These are phyloP conservation scores for Pantala flavescens DNA, from an alignment of 1,140 invertebrate genomes.

Conservation along the genomic window DNA sequence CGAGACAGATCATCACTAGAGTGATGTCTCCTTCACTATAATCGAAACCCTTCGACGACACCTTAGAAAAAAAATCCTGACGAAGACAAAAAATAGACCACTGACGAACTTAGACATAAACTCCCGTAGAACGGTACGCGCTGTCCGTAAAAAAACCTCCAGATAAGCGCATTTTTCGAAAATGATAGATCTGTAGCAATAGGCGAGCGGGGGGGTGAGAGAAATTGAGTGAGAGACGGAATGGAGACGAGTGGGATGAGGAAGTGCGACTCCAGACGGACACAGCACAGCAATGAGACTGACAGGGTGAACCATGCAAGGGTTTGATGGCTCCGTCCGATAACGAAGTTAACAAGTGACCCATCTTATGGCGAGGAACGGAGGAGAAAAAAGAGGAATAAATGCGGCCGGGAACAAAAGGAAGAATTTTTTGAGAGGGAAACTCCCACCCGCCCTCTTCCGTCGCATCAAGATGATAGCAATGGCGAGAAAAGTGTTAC, in stretches of 20 bases:
- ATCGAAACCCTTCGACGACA: no score
- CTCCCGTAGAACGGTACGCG: no score
- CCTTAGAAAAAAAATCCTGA: no score
- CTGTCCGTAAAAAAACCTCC: no score
- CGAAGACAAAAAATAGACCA: no score
- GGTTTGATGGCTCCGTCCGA: not conserved
- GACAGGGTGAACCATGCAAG: not conserved
- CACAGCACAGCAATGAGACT: not conserved
- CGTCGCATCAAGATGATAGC: not conserved
- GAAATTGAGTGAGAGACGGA: not conserved
- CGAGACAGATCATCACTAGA: no score
- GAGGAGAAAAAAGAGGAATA: not conserved
- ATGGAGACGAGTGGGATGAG: not conserved
- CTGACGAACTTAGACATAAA: no score
- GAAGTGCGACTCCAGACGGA: not conserved
- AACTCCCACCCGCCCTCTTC: not conserved
- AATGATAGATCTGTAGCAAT: no score
- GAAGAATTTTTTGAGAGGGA: not conserved
- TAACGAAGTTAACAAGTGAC: constrained; percentile 2
- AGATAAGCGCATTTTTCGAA: no score
- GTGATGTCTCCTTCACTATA: no score
- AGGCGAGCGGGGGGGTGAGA: not conserved
- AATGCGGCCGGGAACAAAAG: not conserved
- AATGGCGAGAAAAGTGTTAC: not conserved
- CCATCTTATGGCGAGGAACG: not conserved